Evolutionary conservation across 2,797 vertebrate species (phyloP).

Genomic region (Danio albolineatus): DNA sequence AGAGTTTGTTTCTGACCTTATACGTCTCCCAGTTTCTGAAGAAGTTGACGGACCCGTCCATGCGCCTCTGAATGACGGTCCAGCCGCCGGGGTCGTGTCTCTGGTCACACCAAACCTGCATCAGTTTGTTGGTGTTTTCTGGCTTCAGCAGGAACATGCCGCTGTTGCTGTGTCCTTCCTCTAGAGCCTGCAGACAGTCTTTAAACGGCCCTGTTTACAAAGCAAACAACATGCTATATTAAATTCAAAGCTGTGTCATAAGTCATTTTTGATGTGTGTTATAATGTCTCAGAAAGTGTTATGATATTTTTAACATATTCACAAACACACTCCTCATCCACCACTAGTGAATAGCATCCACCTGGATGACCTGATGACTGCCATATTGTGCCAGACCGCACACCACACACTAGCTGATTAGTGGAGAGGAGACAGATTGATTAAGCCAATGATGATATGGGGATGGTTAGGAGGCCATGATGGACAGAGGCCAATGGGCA

Average conservation of each 20-base stretch:
- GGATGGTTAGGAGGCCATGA: too few species aligned
- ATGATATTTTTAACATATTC: too few species aligned
- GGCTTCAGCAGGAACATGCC: conserved; percentile 87
- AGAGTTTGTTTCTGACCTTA: conserved; percentile 67
- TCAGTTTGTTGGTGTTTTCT: conserved; percentile 84
- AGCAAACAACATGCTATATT: conserved; percentile 1
- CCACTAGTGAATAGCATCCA: too few species aligned
- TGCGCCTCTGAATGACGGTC: conserved; percentile 86
- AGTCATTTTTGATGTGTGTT: too few species aligned
- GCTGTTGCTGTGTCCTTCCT: conserved; percentile 83
- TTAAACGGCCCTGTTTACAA: conserved; percentile 81
- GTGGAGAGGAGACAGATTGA: too few species aligned
- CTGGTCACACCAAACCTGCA: conserved; percentile 91
- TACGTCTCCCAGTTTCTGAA: conserved; percentile 91
- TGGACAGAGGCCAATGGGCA: too few species aligned
- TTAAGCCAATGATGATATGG: too few species aligned
- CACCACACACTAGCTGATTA: too few species aligned
- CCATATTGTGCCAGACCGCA: too few species aligned
- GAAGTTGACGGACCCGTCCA: conserved; percentile 88
- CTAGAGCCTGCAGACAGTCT: conserved; percentile 85
- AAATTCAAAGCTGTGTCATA: neutral
- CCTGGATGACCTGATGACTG: too few species aligned
- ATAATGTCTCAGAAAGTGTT: too few species aligned
- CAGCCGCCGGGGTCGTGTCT: conserved; percentile 87
- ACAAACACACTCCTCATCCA: too few species aligned